Conservation (phyloP, 2,797 vertebrate genomes). For the Chelon auratus region DNA sequence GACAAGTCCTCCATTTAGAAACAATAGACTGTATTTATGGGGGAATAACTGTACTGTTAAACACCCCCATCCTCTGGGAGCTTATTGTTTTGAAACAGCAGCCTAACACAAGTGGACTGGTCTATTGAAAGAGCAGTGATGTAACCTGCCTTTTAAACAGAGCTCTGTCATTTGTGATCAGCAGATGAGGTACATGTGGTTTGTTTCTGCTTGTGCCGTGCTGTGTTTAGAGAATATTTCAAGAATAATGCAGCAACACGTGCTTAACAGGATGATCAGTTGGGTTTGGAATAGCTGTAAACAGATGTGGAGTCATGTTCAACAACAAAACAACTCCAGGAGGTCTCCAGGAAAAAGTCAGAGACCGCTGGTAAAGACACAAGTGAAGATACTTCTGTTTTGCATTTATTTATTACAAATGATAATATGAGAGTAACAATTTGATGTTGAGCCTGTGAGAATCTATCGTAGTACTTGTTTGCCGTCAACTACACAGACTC, state of each 20-base stretch:
- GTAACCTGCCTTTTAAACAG: slow-evolving; percentile 37
- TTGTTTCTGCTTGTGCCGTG: slow-evolving; percentile 32
- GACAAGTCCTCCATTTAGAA: slow-evolving; percentile 48
- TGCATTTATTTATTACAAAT: background rate
- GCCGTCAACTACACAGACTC: too few species aligned
- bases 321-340: too few species aligned
- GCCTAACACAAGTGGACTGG: background rate
- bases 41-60: background rate
- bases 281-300: slow-evolving; percentile 9
- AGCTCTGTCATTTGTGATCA: slow-evolving; percentile 3
- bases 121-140: slow-evolving; percentile 45
- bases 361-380: too few species aligned
- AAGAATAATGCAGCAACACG: slow-evolving; percentile 16
- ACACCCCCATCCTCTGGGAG: slow-evolving; percentile 1
- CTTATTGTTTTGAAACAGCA: slow-evolving; percentile 42
- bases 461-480: too few species aligned
- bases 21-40: slow-evolving; percentile 24
- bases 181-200: slow-evolving; percentile 24
- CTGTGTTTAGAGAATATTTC: slow-evolving; percentile 14
- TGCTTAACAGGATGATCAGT: background rate
- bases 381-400: background rate
- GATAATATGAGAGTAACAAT: background rate
- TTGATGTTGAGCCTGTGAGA: background rate
- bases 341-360: too few species aligned
- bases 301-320: background rate